Evolutionary conservation across 2,888 invertebrate genomes (phyloP).

Genomic region (Thereva nobilitata): DNA sequence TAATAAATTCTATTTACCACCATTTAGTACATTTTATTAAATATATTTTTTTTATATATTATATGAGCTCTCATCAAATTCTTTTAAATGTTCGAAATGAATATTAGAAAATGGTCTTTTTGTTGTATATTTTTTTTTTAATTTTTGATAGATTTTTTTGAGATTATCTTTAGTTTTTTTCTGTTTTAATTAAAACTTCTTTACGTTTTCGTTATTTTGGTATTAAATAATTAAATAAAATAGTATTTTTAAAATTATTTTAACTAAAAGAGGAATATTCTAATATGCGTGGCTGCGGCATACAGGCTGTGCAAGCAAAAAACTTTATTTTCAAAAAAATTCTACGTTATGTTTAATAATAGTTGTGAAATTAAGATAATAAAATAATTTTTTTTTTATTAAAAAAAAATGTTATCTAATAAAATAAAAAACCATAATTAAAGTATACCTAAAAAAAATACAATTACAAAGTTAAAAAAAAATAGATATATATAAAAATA

Average conservation of each 20-base stretch:
- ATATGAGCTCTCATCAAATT: too few relatives aligned
- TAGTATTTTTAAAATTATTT: slow-evolving; percentile 28
- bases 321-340: slow-evolving; percentile 45
- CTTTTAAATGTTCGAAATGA: too few relatives aligned
- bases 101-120: too few relatives aligned
- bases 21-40: too few relatives aligned
- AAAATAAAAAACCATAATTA: slow-evolving; percentile 18
- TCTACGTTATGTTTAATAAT: slow-evolving; percentile 29
- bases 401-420: slow-evolving; percentile 22
- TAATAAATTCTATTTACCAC: too few relatives aligned
- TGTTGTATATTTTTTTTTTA: too few relatives aligned
- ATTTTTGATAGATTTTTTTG: too few relatives aligned
- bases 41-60: too few relatives aligned
- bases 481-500: slow-evolving; percentile 6
- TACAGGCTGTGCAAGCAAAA: slow-evolving; percentile 60
- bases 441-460: slow-evolving; percentile 12
- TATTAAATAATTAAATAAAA: slow-evolving; percentile 24
- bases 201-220: slow-evolving; percentile 15
- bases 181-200: too few relatives aligned
- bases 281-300: slow-evolving; percentile 61
- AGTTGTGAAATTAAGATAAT: background rate
- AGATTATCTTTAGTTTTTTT: too few relatives aligned
- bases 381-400: slow-evolving; percentile 1
- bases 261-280: slow-evolving; percentile 44
- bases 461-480: slow-evolving; percentile 31